A percentile compares a stretch with the other conserved stretches of the same genome.
Evolutionary conservation across 2,888 invertebrate genomes (phyloP).

Genomic region (Drosophila anomalata): DNA sequence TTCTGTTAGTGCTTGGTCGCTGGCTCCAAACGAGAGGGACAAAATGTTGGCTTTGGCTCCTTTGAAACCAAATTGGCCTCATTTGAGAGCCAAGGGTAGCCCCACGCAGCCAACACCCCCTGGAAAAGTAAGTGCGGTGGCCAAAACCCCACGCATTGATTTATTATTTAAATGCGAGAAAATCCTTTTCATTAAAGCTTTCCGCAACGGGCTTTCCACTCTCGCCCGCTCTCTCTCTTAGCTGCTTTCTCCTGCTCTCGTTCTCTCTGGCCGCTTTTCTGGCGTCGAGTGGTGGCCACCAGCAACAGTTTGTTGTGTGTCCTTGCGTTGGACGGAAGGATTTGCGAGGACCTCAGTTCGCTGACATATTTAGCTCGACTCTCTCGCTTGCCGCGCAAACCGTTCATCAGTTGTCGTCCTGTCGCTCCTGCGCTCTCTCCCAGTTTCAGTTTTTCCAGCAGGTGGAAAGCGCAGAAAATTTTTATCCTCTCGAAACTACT

Average conservation of each 20-base stretch:
- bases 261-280: constrained; percentile 18
- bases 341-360: constrained; percentile 35
- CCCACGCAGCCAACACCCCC: neutral
- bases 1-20: constrained; percentile 2
- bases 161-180: constrained; percentile 64
- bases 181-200: constrained; percentile 68
- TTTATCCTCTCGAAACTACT: constrained; percentile 4
- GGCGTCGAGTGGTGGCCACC: constrained; percentile 15
- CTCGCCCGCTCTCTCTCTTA: constrained; percentile 6
- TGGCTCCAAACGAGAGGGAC: constrained; percentile 7
- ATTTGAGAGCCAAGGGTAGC: constrained; percentile 27
- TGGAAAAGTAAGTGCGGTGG: constrained; percentile 8
- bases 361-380: constrained; percentile 8
- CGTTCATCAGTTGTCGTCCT: neutral
- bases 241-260: constrained; percentile 11
- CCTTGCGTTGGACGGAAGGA: constrained; percentile 65
- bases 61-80: constrained; percentile 40
- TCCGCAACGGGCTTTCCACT: constrained; percentile 38
- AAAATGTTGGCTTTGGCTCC: constrained; percentile 14
- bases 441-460: constrained; percentile 8
- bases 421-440: constrained; percentile 2
- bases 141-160: constrained; percentile 54
- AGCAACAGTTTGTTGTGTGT: constrained; percentile 80
- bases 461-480: constrained; percentile 3
- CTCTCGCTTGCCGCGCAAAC: constrained; percentile 7